Evolutionary conservation across 2,113 vertebrate genomes (phyloP), one percentile per base, ranked within the genome.

Genomic region (Verasper variegatus): DNA sequence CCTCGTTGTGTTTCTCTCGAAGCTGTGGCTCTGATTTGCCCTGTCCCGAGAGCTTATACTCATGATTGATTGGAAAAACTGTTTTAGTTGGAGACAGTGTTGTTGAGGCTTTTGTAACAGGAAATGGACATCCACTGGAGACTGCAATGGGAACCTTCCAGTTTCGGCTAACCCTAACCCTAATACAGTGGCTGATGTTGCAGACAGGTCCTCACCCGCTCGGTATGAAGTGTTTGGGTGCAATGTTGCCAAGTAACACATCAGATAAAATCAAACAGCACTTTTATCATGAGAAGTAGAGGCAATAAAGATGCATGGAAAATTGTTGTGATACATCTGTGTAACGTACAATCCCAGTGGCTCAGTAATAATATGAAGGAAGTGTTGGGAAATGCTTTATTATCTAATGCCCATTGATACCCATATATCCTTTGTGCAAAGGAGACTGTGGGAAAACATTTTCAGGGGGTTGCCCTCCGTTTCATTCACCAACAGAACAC

Each of bases 21-120:
- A 51, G 60, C 45, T 71, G 9, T 4, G 51, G 26, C 72, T 75
- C 69, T 74, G 67, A 58, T 68, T 80, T 7, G 76, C 75, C 45
- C 76, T 69, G 69, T 86, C 73, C 59, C 51, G 66, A 60, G 69
- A 76, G 75, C 18, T 61, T 56, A 76, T 58, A 15, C 61, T 61
- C 54, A 45, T 91, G 88, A 92, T 87, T 89, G 86, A 93, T 91
- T 88, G 69, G 64, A 76, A 71, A 81, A 63, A 71, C 72, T 87
- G 75, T 91, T 88, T 86, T 80, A 24, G 81, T 84, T 71, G 67
- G 56, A 58, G 78, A 81, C 67, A 37, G 64, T 86, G 52, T 74
- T 78, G 67, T 87, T 74, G 71, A 67, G 64, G 49, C 49, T 75
- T 54, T 86, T 80, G 62, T 64, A 69, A 74, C 83, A 92, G 85